Evolutionary conservation across 2,797 vertebrate species (phyloP).

Genomic region (Poeciliopsis presidionis): DNA sequence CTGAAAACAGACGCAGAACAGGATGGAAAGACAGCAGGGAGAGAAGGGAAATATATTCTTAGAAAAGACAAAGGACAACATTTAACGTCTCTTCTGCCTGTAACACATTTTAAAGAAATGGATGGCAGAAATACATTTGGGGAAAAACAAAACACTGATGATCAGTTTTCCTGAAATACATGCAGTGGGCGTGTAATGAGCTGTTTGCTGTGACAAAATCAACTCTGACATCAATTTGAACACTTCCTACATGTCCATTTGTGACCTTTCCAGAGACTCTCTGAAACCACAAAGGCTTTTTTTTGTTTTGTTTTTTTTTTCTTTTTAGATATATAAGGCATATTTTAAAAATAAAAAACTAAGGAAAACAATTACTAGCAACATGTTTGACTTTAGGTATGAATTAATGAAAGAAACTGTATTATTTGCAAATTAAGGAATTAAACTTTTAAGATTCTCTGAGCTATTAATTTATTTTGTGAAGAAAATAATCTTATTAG

Average conservation of each 20-base stretch:
- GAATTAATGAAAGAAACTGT: neutral
- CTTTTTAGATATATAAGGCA: neutral
- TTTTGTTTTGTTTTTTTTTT: too few species aligned
- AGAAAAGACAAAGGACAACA: constrained; percentile 12
- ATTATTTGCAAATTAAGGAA: neutral
- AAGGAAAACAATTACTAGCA: neutral
- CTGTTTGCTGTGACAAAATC: neutral
- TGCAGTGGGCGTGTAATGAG: neutral
- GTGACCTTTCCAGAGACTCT: neutral
- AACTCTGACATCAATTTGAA: neutral
- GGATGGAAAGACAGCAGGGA: constrained; percentile 53
- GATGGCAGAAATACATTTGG: neutral
- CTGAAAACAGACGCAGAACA: constrained; percentile 39
- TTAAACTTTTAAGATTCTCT: neutral
- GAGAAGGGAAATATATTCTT: constrained; percentile 44
- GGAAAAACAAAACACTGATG: constrained; percentile 9
- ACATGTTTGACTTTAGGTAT: neutral
- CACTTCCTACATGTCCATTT: neutral
- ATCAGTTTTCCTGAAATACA: constrained; percentile 14
- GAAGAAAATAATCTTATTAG: neutral
- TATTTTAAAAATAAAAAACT: neutral
- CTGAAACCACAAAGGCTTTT: neutral
- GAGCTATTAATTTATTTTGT: neutral
- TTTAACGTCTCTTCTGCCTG: constrained; percentile 18
- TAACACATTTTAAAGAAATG: constrained; percentile 14